phyloP scores from a whole-genome alignment of 1,140 invertebrate genomes.

The Galendromus occidentalis region DNA sequence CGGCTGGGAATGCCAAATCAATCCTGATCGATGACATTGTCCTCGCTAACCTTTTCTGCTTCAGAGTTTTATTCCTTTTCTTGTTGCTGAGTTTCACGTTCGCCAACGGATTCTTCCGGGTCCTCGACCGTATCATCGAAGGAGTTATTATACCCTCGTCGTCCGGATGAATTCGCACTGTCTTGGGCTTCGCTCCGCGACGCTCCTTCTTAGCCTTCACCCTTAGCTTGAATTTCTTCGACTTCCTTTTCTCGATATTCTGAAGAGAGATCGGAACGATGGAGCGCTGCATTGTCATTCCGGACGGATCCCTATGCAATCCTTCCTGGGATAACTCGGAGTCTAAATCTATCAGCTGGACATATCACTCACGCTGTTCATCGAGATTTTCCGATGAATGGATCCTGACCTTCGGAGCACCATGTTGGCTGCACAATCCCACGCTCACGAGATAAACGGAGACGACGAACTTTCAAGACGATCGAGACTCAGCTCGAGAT shows the following conservation, averaged over 20 bases:
- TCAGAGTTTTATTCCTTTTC: not conserved
- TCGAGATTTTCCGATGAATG: not conserved
- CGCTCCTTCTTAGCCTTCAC: not conserved
- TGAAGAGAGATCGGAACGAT: not conserved
- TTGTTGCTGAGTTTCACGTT: conserved; percentile 4
- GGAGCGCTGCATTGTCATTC: no score
- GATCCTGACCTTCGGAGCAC: not conserved
- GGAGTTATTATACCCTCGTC: not conserved
- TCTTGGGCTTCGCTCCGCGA: not conserved
- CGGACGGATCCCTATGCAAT: no score
- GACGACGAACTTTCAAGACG: no score
- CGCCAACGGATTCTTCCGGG: not conserved
- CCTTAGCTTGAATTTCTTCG: conserved; percentile 1
- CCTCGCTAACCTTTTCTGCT: not conserved
- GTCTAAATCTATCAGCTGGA: no score
- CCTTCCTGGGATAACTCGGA: no score
- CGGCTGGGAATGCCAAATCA: no score
- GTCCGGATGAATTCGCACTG: not conserved
- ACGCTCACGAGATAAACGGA: no score
- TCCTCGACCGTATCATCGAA: not conserved
- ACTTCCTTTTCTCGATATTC: not conserved
- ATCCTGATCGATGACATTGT: no score
- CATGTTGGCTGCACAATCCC: not conserved
- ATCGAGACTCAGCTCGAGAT: no score
- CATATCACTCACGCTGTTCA: not conserved